phyloP scores from a whole-genome alignment of 2,888 invertebrate species.

The Biston stratarius region DNA sequence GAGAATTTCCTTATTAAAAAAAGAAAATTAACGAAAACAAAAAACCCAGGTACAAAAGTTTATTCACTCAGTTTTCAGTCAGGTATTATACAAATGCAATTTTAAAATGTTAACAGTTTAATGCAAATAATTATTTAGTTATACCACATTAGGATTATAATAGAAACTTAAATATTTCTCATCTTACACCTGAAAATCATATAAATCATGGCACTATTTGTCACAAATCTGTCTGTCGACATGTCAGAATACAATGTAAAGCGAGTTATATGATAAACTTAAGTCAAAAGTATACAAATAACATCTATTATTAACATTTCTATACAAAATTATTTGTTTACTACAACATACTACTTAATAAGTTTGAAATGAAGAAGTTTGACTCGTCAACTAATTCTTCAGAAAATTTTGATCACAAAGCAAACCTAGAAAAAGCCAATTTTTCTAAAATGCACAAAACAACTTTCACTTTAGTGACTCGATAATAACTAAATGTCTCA shows the following conservation, averaged over 20 bases:
- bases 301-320: constrained; percentile 34
- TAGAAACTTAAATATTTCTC: background rate
- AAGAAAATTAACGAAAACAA: constrained; percentile 40
- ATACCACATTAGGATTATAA: background rate
- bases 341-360: background rate
- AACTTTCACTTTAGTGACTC: too few species aligned
- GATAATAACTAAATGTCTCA: too few species aligned
- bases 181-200: background rate
- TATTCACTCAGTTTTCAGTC: constrained; percentile 24
- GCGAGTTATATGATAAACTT: constrained; percentile 9
- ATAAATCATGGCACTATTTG: constrained; percentile 10
- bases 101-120: background rate
- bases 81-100: constrained; percentile 8
- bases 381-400: too few species aligned
- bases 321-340: constrained; percentile 17
- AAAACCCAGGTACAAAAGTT: constrained; percentile 74
- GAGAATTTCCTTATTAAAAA: background rate
- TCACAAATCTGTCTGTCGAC: constrained; percentile 3
- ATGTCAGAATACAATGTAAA: background rate
- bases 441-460: too few species aligned
- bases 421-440: too few species aligned
- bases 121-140: background rate
- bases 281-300: constrained; percentile 18
- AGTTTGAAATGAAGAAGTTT: background rate
- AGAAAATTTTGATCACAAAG: too few species aligned